Evolutionary conservation across 2,113 vertebrate genomes (phyloP).

Genomic region (Muntiacus reevesi): DNA sequence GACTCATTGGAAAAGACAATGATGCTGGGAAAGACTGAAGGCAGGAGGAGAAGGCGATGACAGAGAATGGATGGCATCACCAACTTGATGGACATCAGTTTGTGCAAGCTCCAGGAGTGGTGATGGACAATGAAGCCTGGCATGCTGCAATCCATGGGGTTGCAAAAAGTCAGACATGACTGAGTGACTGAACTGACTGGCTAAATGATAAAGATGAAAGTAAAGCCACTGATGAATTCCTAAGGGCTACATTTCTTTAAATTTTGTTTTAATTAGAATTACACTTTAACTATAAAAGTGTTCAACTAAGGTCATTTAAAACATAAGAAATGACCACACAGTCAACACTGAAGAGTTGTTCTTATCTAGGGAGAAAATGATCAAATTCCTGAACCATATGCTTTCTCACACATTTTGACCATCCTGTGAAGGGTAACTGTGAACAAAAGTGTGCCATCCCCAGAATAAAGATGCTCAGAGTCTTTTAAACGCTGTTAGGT

Average conservation of each 20-base stretch:
- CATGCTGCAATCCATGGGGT: neutral
- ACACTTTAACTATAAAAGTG: neutral
- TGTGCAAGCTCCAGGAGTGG: neutral
- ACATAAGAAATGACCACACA: neutral
- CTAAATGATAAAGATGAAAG: neutral
- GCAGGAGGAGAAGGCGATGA: neutral
- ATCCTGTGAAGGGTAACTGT: neutral
- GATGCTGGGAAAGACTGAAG: neutral
- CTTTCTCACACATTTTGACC: slow-evolving; percentile 23
- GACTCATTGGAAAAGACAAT: neutral
- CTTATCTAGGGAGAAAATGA: neutral
- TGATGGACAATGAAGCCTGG: neutral
- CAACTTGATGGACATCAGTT: neutral
- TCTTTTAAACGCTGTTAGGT: neutral
- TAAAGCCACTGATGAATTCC: neutral
- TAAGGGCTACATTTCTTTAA: neutral
- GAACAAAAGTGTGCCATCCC: neutral
- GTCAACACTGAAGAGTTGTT: neutral
- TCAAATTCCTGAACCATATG: slow-evolving; percentile 17
- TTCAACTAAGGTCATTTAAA: slow-evolving; percentile 20
- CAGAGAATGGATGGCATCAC: neutral
- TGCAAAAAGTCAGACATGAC: neutral
- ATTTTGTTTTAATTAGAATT: slow-evolving; percentile 29
- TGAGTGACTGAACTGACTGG: neutral
- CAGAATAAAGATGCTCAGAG: neutral